These are phyloP conservation scores for Cephus nigrinus DNA, from an alignment of 2,888 invertebrate genomes.

Conservation along the genomic window DNA sequence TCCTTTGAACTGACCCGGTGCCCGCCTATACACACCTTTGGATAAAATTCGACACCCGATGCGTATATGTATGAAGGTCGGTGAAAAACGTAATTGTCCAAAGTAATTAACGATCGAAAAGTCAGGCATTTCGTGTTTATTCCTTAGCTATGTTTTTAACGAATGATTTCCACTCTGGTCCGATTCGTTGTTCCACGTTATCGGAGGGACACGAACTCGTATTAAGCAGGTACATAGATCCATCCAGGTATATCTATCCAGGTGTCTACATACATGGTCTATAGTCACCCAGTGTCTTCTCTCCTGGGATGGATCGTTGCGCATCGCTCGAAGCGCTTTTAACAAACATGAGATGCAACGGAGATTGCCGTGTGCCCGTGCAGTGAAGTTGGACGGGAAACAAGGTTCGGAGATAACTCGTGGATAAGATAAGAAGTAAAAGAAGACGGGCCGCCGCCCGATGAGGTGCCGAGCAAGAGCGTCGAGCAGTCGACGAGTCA, in stretches of 20 bases:
- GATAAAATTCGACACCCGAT: not conserved
- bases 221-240: slow-evolving; percentile 15
- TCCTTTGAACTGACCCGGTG: not conserved
- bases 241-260: not conserved
- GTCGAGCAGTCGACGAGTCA: not conserved
- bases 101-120: not conserved
- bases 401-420: slow-evolving; percentile 31
- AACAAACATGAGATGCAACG: slow-evolving; percentile 42
- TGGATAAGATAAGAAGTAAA: slow-evolving; percentile 13
- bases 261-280: not conserved
- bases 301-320: not conserved
- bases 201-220: slow-evolving; percentile 35
- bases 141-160: not conserved
- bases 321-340: slow-evolving; percentile 23
- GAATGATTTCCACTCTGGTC: not conserved
- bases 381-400: slow-evolving; percentile 23
- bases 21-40: not conserved
- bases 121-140: not conserved
- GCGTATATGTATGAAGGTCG: not conserved
- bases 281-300: not conserved
- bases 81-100: not conserved
- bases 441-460: not conserved
- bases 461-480: not conserved
- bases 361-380: slow-evolving; percentile 13
- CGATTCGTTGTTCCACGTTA: slow-evolving; percentile 26